Percentiles rank a stretch among this genome's conserved stretches.
phyloP scores from a whole-genome alignment of 2,797 vertebrate genomes.

The Periparus ater region DNA sequence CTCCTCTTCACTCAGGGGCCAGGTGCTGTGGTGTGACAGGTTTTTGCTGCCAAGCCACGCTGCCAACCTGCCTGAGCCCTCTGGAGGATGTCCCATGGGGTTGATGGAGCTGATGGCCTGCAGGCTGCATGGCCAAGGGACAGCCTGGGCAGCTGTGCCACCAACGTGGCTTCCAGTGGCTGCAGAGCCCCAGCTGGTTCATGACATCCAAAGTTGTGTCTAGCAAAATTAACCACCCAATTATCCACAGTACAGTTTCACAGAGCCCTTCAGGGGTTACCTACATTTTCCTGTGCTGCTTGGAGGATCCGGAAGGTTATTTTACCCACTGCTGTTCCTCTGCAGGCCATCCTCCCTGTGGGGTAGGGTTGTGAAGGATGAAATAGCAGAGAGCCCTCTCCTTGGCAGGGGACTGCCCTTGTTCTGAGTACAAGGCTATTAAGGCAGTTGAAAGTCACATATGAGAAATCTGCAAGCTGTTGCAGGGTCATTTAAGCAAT shows the following conservation, averaged over 20 bases:
- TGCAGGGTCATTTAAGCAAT: background rate
- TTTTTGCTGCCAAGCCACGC: background rate
- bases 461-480: background rate
- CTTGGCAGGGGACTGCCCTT: background rate
- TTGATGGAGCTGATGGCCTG: rapidly evolving
- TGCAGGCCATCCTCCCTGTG: background rate
- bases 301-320: background rate
- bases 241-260: background rate
- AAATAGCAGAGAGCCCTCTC: background rate
- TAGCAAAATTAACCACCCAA: background rate
- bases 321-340: background rate
- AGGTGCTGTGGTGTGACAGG: background rate
- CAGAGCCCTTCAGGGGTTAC: background rate
- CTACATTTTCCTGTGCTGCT: background rate
- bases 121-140: background rate
- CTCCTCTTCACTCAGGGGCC: background rate
- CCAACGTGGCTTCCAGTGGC: background rate
- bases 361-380: background rate
- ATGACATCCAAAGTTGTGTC: background rate
- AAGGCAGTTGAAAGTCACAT: background rate
- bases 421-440: background rate
- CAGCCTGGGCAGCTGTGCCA: background rate
- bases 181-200: background rate
- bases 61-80: background rate
- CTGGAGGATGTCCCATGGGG: rapidly evolving